Evolutionary conservation across 2,797 vertebrate species (phyloP).

Genomic region (Acrocephalus scirpaceus): DNA sequence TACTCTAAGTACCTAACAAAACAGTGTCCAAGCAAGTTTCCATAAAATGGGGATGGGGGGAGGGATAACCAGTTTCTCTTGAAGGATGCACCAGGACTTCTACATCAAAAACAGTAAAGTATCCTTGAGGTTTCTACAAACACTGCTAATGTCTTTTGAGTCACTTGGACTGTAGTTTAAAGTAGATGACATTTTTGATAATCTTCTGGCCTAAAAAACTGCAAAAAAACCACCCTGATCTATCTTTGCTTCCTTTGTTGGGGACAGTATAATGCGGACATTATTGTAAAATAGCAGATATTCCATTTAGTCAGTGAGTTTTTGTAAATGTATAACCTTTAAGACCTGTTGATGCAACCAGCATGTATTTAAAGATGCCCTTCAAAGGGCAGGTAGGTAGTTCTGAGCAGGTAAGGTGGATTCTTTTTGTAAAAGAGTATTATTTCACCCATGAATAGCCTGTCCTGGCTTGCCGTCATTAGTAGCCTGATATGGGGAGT

Average conservation of each 20-base stretch:
- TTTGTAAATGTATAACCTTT: neutral
- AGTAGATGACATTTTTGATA: neutral
- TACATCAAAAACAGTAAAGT: neutral
- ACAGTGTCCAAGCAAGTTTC: neutral
- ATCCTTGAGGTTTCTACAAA: neutral
- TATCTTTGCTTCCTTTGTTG: neutral
- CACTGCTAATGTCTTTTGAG: neutral
- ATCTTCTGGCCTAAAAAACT: neutral
- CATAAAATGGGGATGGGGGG: neutral
- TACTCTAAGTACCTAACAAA: neutral
- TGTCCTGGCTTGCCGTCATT: constrained; percentile 30
- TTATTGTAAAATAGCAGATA: neutral
- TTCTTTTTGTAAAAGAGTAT: neutral
- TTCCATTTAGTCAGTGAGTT: neutral
- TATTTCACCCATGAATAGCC: constrained; percentile 3
- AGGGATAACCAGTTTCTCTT: neutral
- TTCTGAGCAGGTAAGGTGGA: neutral
- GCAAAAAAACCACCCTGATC: neutral
- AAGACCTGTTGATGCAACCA: neutral
- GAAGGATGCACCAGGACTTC: neutral
- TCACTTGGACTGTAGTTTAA: neutral
- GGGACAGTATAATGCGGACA: neutral
- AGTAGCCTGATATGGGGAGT: constrained; percentile 31
- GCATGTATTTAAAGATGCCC: neutral
- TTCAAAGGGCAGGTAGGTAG: neutral